These are phyloP conservation scores for Hyphantria cunea DNA, from an alignment of 1,140 invertebrate species.

Conservation along the genomic window DNA sequence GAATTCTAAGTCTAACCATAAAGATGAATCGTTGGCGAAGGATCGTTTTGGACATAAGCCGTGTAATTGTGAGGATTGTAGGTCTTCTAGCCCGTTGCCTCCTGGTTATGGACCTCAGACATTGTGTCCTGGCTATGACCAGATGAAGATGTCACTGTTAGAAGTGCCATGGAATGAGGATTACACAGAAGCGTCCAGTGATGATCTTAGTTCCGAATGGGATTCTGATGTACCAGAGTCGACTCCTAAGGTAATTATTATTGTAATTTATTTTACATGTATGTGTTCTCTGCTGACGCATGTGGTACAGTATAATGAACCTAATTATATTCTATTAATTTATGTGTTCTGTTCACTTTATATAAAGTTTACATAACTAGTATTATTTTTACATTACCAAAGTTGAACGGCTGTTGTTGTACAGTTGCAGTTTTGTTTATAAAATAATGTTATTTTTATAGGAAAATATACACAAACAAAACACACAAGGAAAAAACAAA, in stretches of 20 bases:
- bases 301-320: neutral
- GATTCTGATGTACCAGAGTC: constrained; percentile 89
- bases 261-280: neutral
- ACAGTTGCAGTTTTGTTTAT: too few relatives aligned
- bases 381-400: neutral
- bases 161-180: constrained; percentile 88
- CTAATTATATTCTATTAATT: neutral
- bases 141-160: constrained; percentile 89
- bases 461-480: too few relatives aligned
- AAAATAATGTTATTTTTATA: too few relatives aligned
- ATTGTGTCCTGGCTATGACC: constrained; percentile 87
- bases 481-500: too few relatives aligned
- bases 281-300: neutral
- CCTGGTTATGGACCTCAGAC: constrained; percentile 73
- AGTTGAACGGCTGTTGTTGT: too few relatives aligned
- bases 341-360: neutral
- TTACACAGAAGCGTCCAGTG: constrained; percentile 92
- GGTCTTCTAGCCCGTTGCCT: constrained; percentile 68
- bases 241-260: constrained; percentile 63
- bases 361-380: neutral
- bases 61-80: constrained; percentile 74
- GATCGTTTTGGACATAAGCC: constrained; percentile 68
- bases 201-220: constrained; percentile 95
- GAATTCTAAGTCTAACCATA: constrained; percentile 57
- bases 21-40: constrained; percentile 49